phyloP scores from a whole-genome alignment of 2,113 vertebrate genomes.

The Megaceryle maxima region DNA sequence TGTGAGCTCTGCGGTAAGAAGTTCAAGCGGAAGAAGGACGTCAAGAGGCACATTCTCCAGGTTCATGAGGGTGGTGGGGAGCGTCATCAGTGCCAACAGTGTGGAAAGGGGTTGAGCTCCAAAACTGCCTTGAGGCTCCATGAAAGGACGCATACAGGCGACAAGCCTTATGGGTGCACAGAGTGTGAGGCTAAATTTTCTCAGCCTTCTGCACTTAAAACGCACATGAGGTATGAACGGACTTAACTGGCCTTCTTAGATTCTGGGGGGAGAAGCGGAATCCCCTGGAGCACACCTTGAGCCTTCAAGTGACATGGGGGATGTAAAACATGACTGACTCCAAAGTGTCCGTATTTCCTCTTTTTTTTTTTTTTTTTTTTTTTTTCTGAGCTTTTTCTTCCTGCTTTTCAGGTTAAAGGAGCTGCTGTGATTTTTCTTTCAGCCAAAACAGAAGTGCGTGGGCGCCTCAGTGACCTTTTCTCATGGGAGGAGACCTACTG shows the following conservation, averaged over 20 bases:
- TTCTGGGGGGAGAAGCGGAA: conserved; percentile 29
- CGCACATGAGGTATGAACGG: conserved; percentile 88
- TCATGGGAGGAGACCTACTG: neutral
- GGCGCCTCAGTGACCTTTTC: neutral
- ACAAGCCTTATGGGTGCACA: conserved; percentile 87
- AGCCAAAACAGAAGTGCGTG: neutral
- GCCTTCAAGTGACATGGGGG: neutral
- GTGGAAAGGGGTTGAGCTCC: conserved; percentile 94
- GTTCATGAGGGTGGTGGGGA: conserved; percentile 90
- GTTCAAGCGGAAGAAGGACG: conserved; percentile 97
- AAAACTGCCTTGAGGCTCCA: conserved; percentile 89
- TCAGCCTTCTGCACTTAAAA: conserved; percentile 95
- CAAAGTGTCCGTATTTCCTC: neutral
- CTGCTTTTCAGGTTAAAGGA: neutral
- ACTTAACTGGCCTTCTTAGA: conserved; percentile 29
- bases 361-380: neutral
- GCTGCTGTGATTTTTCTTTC: neutral
- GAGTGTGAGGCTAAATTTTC: conserved; percentile 91
- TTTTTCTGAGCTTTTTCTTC: neutral
- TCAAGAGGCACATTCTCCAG: conserved; percentile 90
- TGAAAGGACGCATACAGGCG: conserved; percentile 90
- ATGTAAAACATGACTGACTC: neutral
- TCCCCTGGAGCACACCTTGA: neutral
- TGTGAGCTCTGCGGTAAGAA: conserved; percentile 90
- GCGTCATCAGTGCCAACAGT: conserved; percentile 84